These are phyloP conservation scores for Siphamia tubifer DNA, from an alignment of 2,113 vertebrate species.

Conservation along the genomic window DNA sequence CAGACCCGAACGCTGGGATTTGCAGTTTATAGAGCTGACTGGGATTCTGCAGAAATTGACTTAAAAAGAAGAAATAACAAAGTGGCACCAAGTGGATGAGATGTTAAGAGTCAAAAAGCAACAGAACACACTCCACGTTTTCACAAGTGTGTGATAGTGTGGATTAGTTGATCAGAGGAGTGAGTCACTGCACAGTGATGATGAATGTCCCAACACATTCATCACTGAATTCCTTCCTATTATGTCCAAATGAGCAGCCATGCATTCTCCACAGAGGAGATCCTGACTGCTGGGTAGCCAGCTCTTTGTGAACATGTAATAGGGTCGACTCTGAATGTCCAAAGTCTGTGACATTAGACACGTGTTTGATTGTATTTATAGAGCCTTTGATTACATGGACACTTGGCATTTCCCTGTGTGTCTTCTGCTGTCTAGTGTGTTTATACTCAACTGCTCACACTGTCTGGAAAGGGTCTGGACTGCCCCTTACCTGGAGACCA, in stretches of 20 bases:
- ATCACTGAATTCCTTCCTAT: constrained; percentile 27
- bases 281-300: constrained; percentile 13
- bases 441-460: no score
- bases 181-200: no score
- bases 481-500: not conserved
- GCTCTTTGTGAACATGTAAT: constrained; percentile 34
- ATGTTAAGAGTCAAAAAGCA: no score
- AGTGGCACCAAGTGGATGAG: not conserved
- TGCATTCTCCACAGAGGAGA: constrained; percentile 22
- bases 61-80: not conserved
- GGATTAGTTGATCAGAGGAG: no score
- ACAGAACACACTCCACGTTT: not conserved
- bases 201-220: constrained; percentile 11
- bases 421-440: no score
- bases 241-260: constrained; percentile 50
- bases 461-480: not conserved
- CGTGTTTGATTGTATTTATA: not conserved
- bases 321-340: not conserved
- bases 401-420: no score
- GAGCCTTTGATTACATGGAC: no score
- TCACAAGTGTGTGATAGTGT: not conserved
- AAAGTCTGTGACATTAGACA: not conserved
- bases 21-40: constrained; percentile 2
- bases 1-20: not conserved
- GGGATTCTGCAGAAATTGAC: not conserved